A percentile compares a stretch with the other conserved stretches of the same genome.
phyloP scores from a whole-genome alignment of 2,888 invertebrate genomes.

The Phytoseiulus persimilis region DNA sequence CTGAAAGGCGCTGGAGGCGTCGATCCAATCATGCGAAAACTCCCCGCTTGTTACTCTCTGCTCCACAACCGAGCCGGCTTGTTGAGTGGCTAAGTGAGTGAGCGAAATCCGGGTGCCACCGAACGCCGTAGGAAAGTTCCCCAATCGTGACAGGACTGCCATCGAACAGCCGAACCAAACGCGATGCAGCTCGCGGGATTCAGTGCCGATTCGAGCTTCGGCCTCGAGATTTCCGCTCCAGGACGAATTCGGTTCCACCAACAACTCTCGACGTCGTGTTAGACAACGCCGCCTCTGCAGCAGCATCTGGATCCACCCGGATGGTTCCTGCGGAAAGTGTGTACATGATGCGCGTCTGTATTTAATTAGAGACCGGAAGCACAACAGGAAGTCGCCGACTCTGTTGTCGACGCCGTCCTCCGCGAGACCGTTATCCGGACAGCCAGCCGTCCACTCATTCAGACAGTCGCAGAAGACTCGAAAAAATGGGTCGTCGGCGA shows the following conservation, averaged over 20 bases:
- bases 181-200: too few species aligned
- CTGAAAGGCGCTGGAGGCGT: not conserved
- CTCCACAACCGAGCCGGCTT: not conserved
- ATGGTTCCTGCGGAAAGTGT: not conserved
- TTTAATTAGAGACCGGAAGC: not conserved
- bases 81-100: not conserved
- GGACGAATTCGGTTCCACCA: not conserved
- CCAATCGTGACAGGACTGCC: too few species aligned
- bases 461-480: not conserved
- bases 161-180: too few species aligned
- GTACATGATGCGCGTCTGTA: not conserved
- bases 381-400: not conserved
- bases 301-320: not conserved
- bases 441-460: not conserved
- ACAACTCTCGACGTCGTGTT: not conserved
- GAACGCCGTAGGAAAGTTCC: too few species aligned
- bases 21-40: not conserved
- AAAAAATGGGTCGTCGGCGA: not conserved
- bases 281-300: not conserved
- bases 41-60: not conserved
- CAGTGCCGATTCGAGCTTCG: too few species aligned
- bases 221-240: too few species aligned
- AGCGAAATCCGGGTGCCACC: not conserved
- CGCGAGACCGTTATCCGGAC: not conserved
- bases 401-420: not conserved